A percentile compares a stretch with the other conserved stretches of the same genome.
phyloP scores from a whole-genome alignment of 1,140 invertebrate species.

The Drosophila teissieri region DNA sequence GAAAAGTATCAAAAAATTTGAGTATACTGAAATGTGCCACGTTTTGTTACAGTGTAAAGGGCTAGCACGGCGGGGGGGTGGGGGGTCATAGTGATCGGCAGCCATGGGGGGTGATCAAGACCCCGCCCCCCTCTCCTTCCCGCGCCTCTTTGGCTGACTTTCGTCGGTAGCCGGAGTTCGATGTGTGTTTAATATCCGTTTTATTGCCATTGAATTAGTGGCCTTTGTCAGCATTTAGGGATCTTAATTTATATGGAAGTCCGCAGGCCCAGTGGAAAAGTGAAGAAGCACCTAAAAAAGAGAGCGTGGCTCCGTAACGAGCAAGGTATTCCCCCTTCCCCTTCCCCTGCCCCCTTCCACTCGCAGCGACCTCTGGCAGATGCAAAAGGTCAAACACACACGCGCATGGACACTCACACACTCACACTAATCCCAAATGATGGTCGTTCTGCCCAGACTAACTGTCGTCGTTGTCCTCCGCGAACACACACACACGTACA shows the following conservation, averaged over 20 bases:
- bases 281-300: constrained; percentile 8
- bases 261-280: constrained; percentile 1
- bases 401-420: constrained; percentile 21
- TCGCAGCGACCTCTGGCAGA: constrained; percentile 67
- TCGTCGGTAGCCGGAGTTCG: constrained; percentile 70
- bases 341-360: not conserved
- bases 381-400: constrained; percentile 71
- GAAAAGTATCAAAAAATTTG: too few relatives aligned
- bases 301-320: constrained; percentile 75
- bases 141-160: constrained; percentile 1
- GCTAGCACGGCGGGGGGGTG: not conserved
- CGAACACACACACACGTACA: constrained; percentile 1
- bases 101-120: constrained; percentile 7
- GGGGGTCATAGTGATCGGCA: constrained; percentile 1
- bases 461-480: constrained; percentile 65
- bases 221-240: constrained; percentile 81
- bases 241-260: constrained; percentile 78
- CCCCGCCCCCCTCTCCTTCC: not conserved
- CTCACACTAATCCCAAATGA: constrained; percentile 73
- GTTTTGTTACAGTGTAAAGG: not conserved
- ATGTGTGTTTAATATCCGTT: constrained; percentile 82
- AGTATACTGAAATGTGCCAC: too few relatives aligned
- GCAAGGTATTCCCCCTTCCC: constrained; percentile 48
- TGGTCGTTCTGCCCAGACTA: constrained; percentile 73
- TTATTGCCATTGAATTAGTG: constrained; percentile 82